A percentile compares a stretch with the other conserved stretches of the same genome.
Conservation (phyloP, 2,888 invertebrate species). For the Diachrysia chrysitis region DNA sequence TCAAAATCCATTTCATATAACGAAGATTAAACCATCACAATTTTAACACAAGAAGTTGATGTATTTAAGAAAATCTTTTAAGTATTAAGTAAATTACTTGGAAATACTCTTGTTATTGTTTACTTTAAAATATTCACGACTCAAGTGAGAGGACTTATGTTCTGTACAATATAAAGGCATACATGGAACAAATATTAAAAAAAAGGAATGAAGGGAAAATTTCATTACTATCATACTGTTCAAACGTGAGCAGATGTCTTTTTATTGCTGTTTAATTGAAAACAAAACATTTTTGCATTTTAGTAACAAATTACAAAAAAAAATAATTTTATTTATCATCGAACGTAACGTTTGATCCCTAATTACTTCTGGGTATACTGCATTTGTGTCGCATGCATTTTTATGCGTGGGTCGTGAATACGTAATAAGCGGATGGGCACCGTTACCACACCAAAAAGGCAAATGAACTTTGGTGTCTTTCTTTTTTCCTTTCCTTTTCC, state of each 20-base stretch:
- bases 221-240: no score
- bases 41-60: no score
- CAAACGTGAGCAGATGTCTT: no score
- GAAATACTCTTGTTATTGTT: no score
- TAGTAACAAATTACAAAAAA: not conserved
- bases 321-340: not conserved
- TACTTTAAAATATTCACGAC: not conserved
- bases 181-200: not conserved
- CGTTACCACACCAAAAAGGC: conserved; percentile 55
- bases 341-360: conserved; percentile 8
- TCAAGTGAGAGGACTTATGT: not conserved
- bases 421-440: conserved; percentile 48
- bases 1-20: no score
- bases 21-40: no score
- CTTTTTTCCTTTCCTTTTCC: conserved; percentile 30
- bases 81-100: not conserved
- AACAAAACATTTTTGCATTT: no score
- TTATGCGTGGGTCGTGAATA: conserved; percentile 55
- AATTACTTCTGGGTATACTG: conserved; percentile 24
- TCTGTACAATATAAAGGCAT: not conserved
- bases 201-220: no score
- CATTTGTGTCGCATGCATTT: conserved; percentile 55
- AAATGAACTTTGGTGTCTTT: conserved; percentile 50
- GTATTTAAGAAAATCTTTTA: not conserved
- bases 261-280: no score